Base-by-base conservation (phyloP, 1,140 invertebrate genomes). In the Pteromalus puparum region DNA sequence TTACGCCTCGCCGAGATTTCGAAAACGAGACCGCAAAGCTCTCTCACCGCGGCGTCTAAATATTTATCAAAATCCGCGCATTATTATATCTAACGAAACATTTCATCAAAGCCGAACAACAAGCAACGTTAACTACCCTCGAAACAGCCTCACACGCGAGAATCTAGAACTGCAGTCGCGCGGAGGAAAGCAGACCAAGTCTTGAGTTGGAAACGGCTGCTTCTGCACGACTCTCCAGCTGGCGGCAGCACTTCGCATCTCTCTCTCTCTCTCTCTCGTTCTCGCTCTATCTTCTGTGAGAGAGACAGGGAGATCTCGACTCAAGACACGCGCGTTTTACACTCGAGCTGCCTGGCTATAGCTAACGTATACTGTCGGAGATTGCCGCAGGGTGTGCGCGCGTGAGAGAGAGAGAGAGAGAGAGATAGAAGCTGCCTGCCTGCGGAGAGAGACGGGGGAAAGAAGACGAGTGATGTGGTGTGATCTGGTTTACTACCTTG, bases 151-250 rank as follows among this genome's bases (percentile, higher is more conserved):
- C 13, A 24, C 12, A 67, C 65, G 26, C 67, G 67, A 70, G 53
- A 61, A 61, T 61, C 18, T 61, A n/a, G 21, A 61, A 61, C 53
- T 21, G 53, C 21, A 61, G 53, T 61, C 21, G 53, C 53, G 21
- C 30, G 3, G 30, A 4, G 21, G 53, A 42, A n/a, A 61, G 18
- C 53, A 61, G 18, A 42, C 38, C 53, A 61, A 61, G 18, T 61
- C 53, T 18, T 0, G 53, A 61, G 53, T 61, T 61, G 18, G 53
- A n/a, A 61, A 61, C 18, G 53, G 21, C 18, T 21, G 53, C 53
- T 61, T 61, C 53, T 61, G 53, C 53, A 61, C 67, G 67, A 70
- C 18, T 70, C 67, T 70, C 28, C 26, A 70, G 67, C 67, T 30
- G 21, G 67, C 9, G 67, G 24, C 65, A 10, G 24, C 65, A 67